Base-by-base conservation (phyloP, 2,888 invertebrate species). In the Galeopsomyia nigrocyanea region DNA sequence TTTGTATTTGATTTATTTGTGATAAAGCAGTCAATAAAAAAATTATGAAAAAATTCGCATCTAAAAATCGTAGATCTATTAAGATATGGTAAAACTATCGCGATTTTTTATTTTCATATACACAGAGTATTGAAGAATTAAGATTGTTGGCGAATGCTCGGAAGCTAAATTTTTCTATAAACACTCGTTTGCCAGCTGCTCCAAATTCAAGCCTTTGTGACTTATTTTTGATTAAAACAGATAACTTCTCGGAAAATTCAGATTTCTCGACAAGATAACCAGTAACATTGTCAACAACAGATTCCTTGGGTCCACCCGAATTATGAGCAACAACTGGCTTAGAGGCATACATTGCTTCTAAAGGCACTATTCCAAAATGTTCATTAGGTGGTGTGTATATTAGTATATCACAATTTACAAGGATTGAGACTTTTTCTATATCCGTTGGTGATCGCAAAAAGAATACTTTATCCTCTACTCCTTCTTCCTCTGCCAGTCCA, bases 351-450 rank as follows among this genome's bases (percentile, higher is more conserved):
- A 99, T 99, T 0, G 98, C 98, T 89, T 99, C 99, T 67, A 99
- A 88, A 0, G 99, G 99, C 10, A 99, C 99, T 80, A 99, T 99
- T 6, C 99, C 99, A 88, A 99, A 99, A 88, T 99, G 99, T 86
- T 99, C 99, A 84, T 95, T 95, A 2, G 93, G 92, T 1, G 99
- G 99, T 9, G 99, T 99, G 83, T 99, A 99, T 22, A 99, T 83
- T 21, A 99, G 87, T 76, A 95, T 93, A 68, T 91, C 90, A 78
- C 95, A 93, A 70, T 91, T 88, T 49, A 90, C 88, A n/a, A 99
- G 88, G 21, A 99, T 87, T 16, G 92, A 90, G 7, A 94, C 90
- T 87, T 99, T 99, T 68, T 93, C 90, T 53, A 89, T 87, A 83
- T 99, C 98, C 62, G 91, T 92, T 0, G 97, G 95, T 0, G 98